phyloP scores from a whole-genome alignment of 2,888 invertebrate species.

The Baccha elongata region DNA sequence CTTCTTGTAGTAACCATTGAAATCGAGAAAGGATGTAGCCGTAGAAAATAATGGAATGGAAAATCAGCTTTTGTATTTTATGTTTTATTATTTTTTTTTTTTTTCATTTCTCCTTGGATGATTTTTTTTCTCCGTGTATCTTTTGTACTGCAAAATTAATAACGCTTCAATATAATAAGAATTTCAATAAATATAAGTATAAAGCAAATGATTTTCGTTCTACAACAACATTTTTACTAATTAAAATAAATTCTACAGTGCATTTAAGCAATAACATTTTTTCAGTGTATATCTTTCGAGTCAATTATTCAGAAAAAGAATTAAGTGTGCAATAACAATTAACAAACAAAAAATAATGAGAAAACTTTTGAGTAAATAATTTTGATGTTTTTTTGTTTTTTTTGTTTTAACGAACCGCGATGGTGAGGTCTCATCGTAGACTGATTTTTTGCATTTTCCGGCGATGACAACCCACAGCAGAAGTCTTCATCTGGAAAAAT shows the following conservation, averaged over 20 bases:
- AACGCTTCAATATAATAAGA: slow-evolving; percentile 11
- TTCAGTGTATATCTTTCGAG: slow-evolving; percentile 48
- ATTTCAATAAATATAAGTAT: neutral
- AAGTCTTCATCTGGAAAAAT: slow-evolving; percentile 92
- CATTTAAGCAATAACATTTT: slow-evolving; percentile 42
- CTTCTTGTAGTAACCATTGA: slow-evolving; percentile 12
- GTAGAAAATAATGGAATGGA: slow-evolving; percentile 22
- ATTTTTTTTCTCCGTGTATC: slow-evolving; percentile 2
- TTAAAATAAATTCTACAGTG: slow-evolving; percentile 40
- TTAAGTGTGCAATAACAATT: slow-evolving; percentile 37
- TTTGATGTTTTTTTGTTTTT: slow-evolving; percentile 33
- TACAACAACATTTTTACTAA: too few species aligned
- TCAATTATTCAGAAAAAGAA: slow-evolving; percentile 12
- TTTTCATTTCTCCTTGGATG: too few species aligned
- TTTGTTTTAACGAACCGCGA: slow-evolving; percentile 81
- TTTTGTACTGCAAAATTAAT: slow-evolving; percentile 42
- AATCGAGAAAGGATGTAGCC: slow-evolving; percentile 15
- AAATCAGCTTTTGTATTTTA: slow-evolving; percentile 37
- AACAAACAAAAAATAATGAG: slow-evolving; percentile 25
- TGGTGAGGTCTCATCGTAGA: slow-evolving; percentile 83
- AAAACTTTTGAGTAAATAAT: slow-evolving; percentile 10
- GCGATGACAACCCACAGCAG: slow-evolving; percentile 92
- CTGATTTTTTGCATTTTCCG: slow-evolving; percentile 88
- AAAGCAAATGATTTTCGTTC: slow-evolving; percentile 34
- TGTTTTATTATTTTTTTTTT: slow-evolving; percentile 9